Percentiles rank a stretch among this genome's conserved stretches.
These are phyloP conservation scores for Fopius arisanus DNA, from an alignment of 1,140 invertebrate species.

Conservation along the genomic window DNA sequence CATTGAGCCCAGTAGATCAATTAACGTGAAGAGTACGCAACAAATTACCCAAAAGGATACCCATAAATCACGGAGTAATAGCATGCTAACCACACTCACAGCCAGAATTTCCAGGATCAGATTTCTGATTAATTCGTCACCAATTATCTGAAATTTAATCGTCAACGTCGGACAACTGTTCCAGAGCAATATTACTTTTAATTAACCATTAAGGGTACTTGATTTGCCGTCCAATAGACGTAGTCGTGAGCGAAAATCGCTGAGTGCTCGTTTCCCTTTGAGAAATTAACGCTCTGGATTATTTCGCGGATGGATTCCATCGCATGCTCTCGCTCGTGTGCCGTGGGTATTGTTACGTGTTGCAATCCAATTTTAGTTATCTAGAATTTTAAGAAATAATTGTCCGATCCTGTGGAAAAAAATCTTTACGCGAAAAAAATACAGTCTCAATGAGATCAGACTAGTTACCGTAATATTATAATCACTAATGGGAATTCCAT, in stretches of 20 bases:
- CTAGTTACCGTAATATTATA: conserved; percentile 60
- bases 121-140: conserved; percentile 67
- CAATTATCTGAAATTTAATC: conserved; percentile 61
- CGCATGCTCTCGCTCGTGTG: conserved; percentile 50
- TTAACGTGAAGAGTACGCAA: conserved; percentile 67
- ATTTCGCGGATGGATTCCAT: conserved; percentile 55
- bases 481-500: conserved; percentile 51
- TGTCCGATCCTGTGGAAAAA: not conserved
- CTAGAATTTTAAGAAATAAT: conserved; percentile 31
- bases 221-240: conserved; percentile 56
- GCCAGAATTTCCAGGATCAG: conserved; percentile 64
- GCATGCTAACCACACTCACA: conserved; percentile 65
- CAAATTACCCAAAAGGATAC: conserved; percentile 65
- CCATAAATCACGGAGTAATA: conserved; percentile 65
- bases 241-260: conserved; percentile 57
- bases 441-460: not conserved
- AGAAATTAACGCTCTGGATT: conserved; percentile 48
- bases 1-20: conserved; percentile 68
- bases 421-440: no score
- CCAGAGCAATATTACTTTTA: not conserved
- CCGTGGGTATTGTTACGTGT: conserved; percentile 54
- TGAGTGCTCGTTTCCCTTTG: conserved; percentile 43
- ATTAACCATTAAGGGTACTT: conserved; percentile 37
- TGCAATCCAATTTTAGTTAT: conserved; percentile 57
- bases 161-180: not conserved